These are phyloP conservation scores for Drosophila cracens DNA, from an alignment of 2,888 invertebrate species.

Conservation along the genomic window DNA sequence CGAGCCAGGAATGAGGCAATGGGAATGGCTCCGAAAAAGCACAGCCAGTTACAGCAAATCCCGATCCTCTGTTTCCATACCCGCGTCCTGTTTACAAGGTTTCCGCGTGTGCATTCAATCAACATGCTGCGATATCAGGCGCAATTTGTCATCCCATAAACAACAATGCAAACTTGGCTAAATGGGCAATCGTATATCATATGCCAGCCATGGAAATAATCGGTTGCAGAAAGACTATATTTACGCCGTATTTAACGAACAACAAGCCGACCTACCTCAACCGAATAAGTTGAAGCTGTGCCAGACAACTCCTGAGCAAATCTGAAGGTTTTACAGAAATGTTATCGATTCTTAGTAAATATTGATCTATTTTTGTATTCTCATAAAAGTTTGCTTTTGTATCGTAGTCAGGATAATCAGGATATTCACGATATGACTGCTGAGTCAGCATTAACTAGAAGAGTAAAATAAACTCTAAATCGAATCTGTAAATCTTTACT, in stretches of 20 bases:
- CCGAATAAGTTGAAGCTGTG: background rate
- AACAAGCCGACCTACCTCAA: conserved; percentile 35
- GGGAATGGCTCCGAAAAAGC: conserved; percentile 33
- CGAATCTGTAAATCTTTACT: too few species aligned
- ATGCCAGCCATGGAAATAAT: conserved; percentile 46
- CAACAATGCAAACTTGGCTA: conserved; percentile 69
- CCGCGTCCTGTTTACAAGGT: conserved; percentile 57
- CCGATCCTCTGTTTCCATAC: background rate
- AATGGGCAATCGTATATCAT: conserved; percentile 55
- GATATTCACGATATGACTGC: background rate
- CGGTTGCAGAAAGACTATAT: conserved; percentile 39
- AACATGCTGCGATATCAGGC: conserved; percentile 79
- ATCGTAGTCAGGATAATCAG: background rate
- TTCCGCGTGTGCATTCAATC: conserved; percentile 78
- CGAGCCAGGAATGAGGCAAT: conserved; percentile 24
- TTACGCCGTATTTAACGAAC: conserved; percentile 14
- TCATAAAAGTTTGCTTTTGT: background rate
- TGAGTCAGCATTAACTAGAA: conserved; percentile 8
- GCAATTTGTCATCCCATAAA: conserved; percentile 80
- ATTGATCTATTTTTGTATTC: background rate
- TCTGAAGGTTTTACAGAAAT: background rate
- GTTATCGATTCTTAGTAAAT: background rate
- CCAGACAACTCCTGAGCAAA: background rate
- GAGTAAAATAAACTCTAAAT: background rate
- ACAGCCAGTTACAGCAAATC: conserved; percentile 24